A percentile compares a stretch with the other conserved stretches of the same genome.
phyloP scores from a whole-genome alignment of 2,113 vertebrate species.

The Aleadryas rufinucha region DNA sequence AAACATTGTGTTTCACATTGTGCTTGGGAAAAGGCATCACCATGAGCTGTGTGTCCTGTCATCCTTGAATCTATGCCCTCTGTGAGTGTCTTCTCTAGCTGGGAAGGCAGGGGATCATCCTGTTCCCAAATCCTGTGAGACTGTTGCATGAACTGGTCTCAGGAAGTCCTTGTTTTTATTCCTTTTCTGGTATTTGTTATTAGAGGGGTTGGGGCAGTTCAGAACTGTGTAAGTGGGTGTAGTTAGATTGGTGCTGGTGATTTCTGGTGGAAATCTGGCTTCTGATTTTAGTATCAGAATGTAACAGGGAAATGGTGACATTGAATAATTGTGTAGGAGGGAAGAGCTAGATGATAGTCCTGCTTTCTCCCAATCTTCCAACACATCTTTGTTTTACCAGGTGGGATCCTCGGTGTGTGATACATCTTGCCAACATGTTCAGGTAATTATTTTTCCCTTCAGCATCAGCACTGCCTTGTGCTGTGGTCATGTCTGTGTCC shows the following conservation, averaged over 20 bases:
- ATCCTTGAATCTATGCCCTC: not conserved
- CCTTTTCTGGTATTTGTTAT: not conserved
- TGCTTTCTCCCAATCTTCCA: not conserved
- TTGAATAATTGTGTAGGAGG: not conserved
- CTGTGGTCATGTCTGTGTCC: not conserved
- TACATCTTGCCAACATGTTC: constrained; percentile 93
- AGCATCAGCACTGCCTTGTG: not conserved
- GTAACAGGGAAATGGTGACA: not conserved
- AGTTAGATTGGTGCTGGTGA: not conserved
- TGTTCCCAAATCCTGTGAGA: not conserved
- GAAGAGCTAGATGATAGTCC: not conserved
- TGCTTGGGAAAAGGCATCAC: not conserved
- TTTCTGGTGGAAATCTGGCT: not conserved
- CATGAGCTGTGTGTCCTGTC: not conserved
- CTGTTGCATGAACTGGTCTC: not conserved
- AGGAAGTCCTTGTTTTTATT: not conserved
- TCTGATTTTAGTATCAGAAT: not conserved
- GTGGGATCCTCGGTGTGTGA: constrained; percentile 86
- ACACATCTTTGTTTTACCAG: constrained; percentile 68
- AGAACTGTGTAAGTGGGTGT: not conserved
- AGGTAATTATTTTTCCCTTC: constrained; percentile 75
- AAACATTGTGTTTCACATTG: not conserved
- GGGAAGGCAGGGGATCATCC: not conserved
- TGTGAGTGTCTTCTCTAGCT: not conserved
- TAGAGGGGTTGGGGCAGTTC: not conserved